Conservation (phyloP, 2,888 invertebrate genomes). For the Colostygia pectinataria region DNA sequence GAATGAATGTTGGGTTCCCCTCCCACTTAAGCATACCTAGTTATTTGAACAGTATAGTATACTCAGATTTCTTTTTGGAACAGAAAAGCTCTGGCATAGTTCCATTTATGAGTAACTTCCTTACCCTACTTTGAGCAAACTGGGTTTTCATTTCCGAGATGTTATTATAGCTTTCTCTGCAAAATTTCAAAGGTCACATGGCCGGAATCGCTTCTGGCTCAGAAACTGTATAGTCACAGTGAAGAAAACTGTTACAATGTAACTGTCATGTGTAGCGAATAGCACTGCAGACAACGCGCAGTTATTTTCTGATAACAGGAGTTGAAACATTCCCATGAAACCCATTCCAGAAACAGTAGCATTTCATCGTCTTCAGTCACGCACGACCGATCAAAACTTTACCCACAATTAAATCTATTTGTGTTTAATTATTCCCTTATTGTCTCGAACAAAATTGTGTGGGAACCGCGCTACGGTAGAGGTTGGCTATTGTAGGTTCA, state of each 20-base stretch:
- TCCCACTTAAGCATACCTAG: too few relatives aligned
- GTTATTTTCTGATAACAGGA: slow-evolving; percentile 1
- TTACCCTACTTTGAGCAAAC: too few relatives aligned
- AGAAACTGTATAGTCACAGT: slow-evolving; percentile 1
- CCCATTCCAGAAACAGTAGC: slow-evolving; percentile 9
- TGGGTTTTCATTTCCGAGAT: slow-evolving; percentile 2
- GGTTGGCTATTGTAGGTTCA: slow-evolving; percentile 19
- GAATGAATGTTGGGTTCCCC: too few relatives aligned
- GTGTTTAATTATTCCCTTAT: slow-evolving; percentile 44
- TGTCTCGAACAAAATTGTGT: slow-evolving; percentile 41
- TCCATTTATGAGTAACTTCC: background rate
- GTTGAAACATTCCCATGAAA: slow-evolving; percentile 5
- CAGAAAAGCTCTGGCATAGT: background rate
- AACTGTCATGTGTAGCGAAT: background rate
- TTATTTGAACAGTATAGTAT: too few relatives aligned
- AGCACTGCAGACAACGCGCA: background rate
- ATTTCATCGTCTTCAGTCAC: slow-evolving; percentile 29
- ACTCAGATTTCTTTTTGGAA: background rate
- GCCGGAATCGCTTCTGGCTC: background rate
- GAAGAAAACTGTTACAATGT: background rate
- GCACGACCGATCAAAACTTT: slow-evolving; percentile 36
- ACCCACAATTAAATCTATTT: slow-evolving; percentile 43
- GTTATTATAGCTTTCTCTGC: slow-evolving; percentile 4
- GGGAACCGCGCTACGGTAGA: slow-evolving; percentile 34
- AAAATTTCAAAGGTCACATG: background rate